These are phyloP conservation scores for Cetoscarus ocellatus DNA, from an alignment of 2,797 vertebrate genomes.

Conservation along the genomic window DNA sequence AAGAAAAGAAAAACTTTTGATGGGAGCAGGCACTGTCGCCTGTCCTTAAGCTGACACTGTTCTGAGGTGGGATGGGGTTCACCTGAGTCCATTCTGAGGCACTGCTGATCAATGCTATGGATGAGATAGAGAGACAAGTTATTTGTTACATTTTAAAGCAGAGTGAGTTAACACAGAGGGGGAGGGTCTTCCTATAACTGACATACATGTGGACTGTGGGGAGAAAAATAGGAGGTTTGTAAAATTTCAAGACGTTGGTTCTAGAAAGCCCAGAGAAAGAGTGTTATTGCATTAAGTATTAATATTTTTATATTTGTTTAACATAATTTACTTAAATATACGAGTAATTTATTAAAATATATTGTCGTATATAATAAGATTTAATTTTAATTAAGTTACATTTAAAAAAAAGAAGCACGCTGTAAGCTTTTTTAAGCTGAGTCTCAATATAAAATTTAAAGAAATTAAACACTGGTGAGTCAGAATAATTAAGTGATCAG, in stretches of 20 bases:
- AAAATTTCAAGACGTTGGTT: constrained; percentile 1
- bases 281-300: neutral
- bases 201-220: neutral
- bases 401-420: too few relatives aligned
- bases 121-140: constrained; percentile 27
- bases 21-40: constrained; percentile 16
- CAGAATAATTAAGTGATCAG: too few relatives aligned
- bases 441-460: too few relatives aligned
- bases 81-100: constrained; percentile 62
- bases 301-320: neutral
- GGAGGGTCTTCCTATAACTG: constrained; percentile 1
- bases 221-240: constrained; percentile 7
- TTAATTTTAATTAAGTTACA: too few relatives aligned
- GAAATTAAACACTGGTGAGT: too few relatives aligned
- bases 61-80: constrained; percentile 19
- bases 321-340: neutral
- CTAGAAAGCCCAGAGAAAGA: neutral
- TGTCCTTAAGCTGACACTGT: constrained; percentile 19
- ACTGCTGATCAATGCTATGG: constrained; percentile 50
- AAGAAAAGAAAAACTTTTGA: constrained; percentile 16
- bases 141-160: constrained; percentile 50
- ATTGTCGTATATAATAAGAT: too few relatives aligned
- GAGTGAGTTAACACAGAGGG: neutral
- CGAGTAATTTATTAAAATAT: too few relatives aligned
- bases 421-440: too few relatives aligned